Percentiles rank a stretch among this genome's conserved stretches.
Evolutionary conservation across 2,113 vertebrate species (phyloP).

Genomic region (Euleptes europaea): DNA sequence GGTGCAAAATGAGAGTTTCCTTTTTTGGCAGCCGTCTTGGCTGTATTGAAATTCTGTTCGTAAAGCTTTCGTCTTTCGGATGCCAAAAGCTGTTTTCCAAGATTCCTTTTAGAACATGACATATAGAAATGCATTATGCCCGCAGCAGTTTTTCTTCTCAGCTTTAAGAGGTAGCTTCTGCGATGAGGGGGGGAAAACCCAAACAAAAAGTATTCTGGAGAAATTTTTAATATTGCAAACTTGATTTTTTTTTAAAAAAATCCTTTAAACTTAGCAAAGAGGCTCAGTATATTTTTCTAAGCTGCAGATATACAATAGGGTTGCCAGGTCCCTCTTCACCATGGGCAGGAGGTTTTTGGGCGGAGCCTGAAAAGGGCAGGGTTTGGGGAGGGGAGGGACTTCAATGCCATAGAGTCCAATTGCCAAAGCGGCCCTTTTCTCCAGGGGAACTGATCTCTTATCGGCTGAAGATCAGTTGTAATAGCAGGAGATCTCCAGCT

Average conservation of each 20-base stretch:
- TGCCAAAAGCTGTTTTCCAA: constrained; percentile 40
- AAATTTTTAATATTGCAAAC: constrained; percentile 7
- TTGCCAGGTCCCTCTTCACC: too few species aligned
- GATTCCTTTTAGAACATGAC: constrained; percentile 29
- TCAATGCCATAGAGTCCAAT: too few species aligned
- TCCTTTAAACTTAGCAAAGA: not conserved
- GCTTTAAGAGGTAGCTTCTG: constrained; percentile 3
- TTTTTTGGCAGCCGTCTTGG: constrained; percentile 26
- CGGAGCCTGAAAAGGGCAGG: too few species aligned
- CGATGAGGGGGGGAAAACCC: accelerated
- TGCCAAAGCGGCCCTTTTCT: too few species aligned
- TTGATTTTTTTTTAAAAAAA: constrained; percentile 19
- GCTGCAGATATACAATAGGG: too few species aligned
- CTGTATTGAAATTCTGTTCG: constrained; percentile 56
- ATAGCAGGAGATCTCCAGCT: too few species aligned
- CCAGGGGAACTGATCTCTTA: too few species aligned
- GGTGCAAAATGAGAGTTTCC: constrained; percentile 27
- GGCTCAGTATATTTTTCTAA: not conserved
- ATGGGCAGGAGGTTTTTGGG: too few species aligned
- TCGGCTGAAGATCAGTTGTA: too few species aligned
- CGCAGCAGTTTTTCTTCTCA: constrained; percentile 28
- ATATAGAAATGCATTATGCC: constrained; percentile 29
- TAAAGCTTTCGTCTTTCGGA: constrained; percentile 23
- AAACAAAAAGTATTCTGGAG: not conserved
- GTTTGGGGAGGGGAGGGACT: too few species aligned